Evolutionary conservation across 2,797 vertebrate genomes (phyloP), one percentile per base, ranked within the genome.

Genomic region (Parambassis ranga): DNA sequence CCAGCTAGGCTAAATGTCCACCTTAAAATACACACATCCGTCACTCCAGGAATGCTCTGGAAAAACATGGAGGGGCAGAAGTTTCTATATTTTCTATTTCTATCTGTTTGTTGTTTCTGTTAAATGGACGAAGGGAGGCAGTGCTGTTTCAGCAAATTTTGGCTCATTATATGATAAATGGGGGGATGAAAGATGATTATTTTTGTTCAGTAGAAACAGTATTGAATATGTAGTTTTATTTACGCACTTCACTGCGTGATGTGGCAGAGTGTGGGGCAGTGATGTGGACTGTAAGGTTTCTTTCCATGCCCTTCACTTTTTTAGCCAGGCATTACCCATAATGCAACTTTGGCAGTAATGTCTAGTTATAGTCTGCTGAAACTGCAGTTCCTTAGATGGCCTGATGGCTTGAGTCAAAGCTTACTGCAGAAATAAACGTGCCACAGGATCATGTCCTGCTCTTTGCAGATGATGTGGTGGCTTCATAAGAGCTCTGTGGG

Each of bases 11-110:
- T 84, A 77, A 86, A 84, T 4, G 64, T 81, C 75, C 83, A 87
- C 84, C 89, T 89, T 89, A 90, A 90, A 90, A 90, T 88, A 90
- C 82, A 79, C 81, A 47, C 44, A 58, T 73, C 64, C 66, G 53
- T 75, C 47, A 28, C 63, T 83, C 52, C 70, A 85, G 77, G 87
- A 90, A 91, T 91, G 87, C 62, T 69, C 15, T 79, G 69, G 78
- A 81, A 86, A 83, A 82, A 88, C 83, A 84, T 42, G 8, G 46
- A 48, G 57, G 63, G 77, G 73, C 79, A 71, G 33, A 74, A 82
- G 65, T 71, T 80, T 82, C 85, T 61, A 57, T 47, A 51, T 79
- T 66, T 72, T 86, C 77, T 86, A 75, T 87, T 86, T 78, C 70
- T 62, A 78, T 78, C 55, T 47, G 59, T 46, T 72, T 80, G 85